phyloP scores from a whole-genome alignment of 1,140 invertebrate species.

The Protaetia brevitarsis region DNA sequence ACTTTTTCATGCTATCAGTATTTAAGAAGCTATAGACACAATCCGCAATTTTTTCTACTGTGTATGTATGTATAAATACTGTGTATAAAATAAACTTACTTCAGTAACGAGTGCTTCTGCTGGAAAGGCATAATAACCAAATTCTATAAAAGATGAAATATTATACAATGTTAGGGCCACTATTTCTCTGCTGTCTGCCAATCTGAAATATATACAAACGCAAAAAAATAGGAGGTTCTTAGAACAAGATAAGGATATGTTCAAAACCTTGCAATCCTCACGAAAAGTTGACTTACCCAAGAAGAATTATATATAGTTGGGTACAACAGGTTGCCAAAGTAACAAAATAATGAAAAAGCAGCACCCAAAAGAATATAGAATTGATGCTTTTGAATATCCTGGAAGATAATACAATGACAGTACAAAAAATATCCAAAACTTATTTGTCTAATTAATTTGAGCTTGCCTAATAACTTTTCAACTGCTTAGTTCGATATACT shows the following conservation, averaged over 20 bases:
- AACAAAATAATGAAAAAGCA: conserved; percentile 3
- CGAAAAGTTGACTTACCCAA: no score
- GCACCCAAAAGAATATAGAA: background rate
- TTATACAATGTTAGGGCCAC: background rate
- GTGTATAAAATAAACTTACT: background rate
- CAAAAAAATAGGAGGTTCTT: no score
- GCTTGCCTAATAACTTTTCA: no score
- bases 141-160: background rate
- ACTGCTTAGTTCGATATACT: background rate
- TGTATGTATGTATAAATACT: no score
- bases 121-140: conserved; percentile 7
- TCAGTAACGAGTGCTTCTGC: background rate
- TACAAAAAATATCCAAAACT: no score
- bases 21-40: no score
- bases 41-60: no score
- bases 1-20: no score
- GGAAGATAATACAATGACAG: no score
- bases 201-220: background rate
- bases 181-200: background rate
- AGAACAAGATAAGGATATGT: no score
- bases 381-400: background rate
- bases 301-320: background rate
- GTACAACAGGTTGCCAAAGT: background rate
- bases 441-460: no score
- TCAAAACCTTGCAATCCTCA: no score